Percentiles rank a stretch among this genome's conserved stretches.
phyloP scores from a whole-genome alignment of 2,113 vertebrate species.

The Peromyscus californicus region DNA sequence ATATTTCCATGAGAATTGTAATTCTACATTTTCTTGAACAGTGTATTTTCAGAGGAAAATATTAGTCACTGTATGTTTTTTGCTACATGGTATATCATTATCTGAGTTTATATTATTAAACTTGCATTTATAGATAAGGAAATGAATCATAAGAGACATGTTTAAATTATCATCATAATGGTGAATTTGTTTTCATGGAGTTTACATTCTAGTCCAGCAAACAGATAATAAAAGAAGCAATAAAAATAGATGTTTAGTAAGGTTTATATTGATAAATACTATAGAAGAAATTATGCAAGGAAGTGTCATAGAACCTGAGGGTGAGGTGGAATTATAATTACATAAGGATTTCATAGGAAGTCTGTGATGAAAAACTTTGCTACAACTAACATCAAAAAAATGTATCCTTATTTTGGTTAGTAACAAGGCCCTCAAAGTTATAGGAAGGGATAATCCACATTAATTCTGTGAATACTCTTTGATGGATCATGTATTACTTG shows the following conservation, averaged over 20 bases:
- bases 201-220: not conserved
- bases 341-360: not conserved
- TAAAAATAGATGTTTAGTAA: not conserved
- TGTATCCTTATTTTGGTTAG: not conserved
- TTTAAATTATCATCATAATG: not conserved
- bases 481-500: not conserved
- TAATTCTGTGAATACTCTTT: constrained; percentile 32
- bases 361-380: not conserved
- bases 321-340: not conserved
- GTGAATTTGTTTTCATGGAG: not conserved
- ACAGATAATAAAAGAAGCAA: constrained; percentile 6
- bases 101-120: not conserved
- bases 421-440: not conserved
- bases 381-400: not conserved
- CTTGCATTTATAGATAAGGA: not conserved
- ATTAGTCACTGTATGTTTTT: not conserved
- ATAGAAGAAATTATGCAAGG: not conserved
- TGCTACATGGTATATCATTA: not conserved
- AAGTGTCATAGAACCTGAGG: not conserved
- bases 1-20: not conserved
- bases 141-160: not conserved
- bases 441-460: not conserved
- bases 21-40: not conserved
- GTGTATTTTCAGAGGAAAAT: not conserved
- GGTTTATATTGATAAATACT: not conserved